Conservation (phyloP, 2,888 invertebrate species). For the Theristus sp. region DNA sequence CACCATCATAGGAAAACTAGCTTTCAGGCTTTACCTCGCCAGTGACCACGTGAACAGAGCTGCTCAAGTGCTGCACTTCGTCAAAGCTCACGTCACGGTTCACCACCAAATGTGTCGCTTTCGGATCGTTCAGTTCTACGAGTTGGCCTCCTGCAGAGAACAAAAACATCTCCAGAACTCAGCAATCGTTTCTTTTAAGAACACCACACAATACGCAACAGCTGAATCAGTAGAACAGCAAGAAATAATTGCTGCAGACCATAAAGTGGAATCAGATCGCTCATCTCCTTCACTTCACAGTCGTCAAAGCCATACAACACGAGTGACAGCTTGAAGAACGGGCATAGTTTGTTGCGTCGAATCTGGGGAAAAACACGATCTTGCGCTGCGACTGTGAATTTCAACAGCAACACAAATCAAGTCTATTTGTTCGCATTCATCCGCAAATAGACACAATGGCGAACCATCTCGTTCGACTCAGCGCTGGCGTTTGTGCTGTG, state of each 20-base stretch:
- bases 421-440: background rate
- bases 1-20: background rate
- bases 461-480: constrained; percentile 43
- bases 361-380: too few relatives aligned
- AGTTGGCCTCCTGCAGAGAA: background rate
- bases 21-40: background rate
- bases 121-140: background rate
- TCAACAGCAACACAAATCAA: background rate
- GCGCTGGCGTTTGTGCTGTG: constrained; percentile 45
- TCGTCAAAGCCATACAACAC: constrained; percentile 10
- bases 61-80: background rate
- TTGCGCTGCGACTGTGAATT: too few relatives aligned
- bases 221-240: too few relatives aligned
- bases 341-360: constrained; percentile 37
- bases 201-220: background rate
- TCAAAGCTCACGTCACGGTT: background rate
- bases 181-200: too few relatives aligned
- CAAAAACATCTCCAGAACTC: too few relatives aligned
- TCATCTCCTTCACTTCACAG: constrained; percentile 37
- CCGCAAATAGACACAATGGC: constrained; percentile 6
- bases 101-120: background rate
- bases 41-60: background rate
- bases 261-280: background rate
- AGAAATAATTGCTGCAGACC: too few relatives aligned
- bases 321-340: constrained; percentile 12